Evolutionary conservation across 1,140 invertebrate species (phyloP).

Genomic region (Lycorma delicatula): DNA sequence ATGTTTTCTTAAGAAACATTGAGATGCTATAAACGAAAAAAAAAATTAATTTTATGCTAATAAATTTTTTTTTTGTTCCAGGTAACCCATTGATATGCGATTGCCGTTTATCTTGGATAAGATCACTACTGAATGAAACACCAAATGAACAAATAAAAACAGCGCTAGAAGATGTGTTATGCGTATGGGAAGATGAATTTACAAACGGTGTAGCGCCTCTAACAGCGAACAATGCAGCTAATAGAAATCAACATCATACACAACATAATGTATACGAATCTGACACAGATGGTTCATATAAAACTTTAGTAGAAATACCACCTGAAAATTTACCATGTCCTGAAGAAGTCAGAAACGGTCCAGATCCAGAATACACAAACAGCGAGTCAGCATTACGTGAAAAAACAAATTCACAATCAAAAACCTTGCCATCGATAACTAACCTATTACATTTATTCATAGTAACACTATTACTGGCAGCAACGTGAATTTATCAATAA

Average conservation of each 20-base stretch:
- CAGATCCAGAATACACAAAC: not conserved
- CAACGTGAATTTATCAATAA: not conserved
- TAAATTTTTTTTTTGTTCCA: conserved; percentile 1
- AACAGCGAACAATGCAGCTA: not conserved
- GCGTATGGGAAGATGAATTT: conserved; percentile 30
- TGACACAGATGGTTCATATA: not conserved
- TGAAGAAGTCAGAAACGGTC: not conserved
- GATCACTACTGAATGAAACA: conserved; percentile 59
- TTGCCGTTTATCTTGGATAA: conserved; percentile 67
- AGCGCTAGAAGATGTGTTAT: conserved; percentile 54
- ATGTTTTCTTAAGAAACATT: too few species aligned
- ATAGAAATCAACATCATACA: not conserved
- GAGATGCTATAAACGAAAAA: too few species aligned
- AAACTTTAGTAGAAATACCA: not conserved
- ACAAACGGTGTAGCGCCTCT: not conserved
- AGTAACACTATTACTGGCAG: not conserved
- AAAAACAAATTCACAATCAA: not conserved
- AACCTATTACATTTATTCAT: not conserved
- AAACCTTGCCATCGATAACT: not conserved
- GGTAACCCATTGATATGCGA: conserved; percentile 43
- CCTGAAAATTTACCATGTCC: not conserved
- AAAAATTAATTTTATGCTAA: too few species aligned
- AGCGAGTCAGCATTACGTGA: not conserved
- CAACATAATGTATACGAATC: not conserved
- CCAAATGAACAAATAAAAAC: conserved; percentile 53